Percentiles rank a stretch among this genome's conserved stretches.
These are phyloP conservation scores for Psittacula derbiana DNA, from an alignment of 2,797 vertebrate species.

Conservation along the genomic window DNA sequence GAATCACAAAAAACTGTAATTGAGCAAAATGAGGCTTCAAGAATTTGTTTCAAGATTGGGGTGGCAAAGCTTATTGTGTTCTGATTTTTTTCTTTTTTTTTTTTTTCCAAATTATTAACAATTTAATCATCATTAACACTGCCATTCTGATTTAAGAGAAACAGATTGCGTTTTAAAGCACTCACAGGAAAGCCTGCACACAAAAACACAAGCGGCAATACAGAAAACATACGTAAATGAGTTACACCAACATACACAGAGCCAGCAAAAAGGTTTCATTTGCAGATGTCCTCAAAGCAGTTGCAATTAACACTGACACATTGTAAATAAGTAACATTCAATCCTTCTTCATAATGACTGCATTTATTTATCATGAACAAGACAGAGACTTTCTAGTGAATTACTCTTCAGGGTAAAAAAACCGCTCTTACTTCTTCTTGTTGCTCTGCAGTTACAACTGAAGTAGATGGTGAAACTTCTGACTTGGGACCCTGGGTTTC, in stretches of 20 bases:
- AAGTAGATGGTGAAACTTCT: constrained; percentile 79
- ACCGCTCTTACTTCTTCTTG: constrained; percentile 82
- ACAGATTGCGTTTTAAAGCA: constrained; percentile 2
- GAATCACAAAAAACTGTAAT: constrained; percentile 66
- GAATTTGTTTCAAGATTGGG: constrained; percentile 42
- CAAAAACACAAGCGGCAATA: background rate
- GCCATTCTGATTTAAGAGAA: constrained; percentile 8
- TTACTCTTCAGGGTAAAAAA: background rate
- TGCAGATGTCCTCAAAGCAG: constrained; percentile 3
- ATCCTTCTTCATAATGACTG: background rate
- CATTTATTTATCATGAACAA: background rate
- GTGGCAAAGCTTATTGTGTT: background rate
- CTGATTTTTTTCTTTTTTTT: background rate
- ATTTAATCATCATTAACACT: background rate
- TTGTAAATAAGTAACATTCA: constrained; percentile 2
- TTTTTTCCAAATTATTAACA: background rate
- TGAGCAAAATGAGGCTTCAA: constrained; percentile 58
- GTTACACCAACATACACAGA: constrained; percentile 20
- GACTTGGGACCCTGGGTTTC: constrained; percentile 78
- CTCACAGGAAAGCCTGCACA: constrained; percentile 71
- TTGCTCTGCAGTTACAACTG: constrained; percentile 73
- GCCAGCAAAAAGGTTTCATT: background rate
- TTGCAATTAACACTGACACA: constrained; percentile 5
- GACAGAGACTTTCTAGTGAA: background rate
- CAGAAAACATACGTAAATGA: constrained; percentile 21